These are phyloP conservation scores for Amphipyra tragopoginis DNA, from an alignment of 2,888 invertebrate genomes.

Conservation along the genomic window DNA sequence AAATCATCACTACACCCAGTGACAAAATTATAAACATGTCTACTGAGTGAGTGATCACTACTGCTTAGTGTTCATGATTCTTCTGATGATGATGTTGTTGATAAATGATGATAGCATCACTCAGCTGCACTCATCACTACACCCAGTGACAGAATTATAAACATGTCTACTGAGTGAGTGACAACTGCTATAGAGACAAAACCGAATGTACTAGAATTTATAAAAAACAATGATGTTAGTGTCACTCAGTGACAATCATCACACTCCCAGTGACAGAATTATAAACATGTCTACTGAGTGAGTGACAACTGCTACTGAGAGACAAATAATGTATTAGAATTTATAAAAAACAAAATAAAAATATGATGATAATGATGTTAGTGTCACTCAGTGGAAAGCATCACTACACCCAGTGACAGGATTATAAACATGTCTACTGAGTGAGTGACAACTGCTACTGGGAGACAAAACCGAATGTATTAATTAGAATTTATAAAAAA, in stretches of 20 bases:
- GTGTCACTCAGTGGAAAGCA: conserved; percentile 2
- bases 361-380: not conserved
- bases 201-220: too few species aligned
- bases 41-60: conserved; percentile 17
- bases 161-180: conserved; percentile 24
- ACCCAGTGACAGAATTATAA: conserved; percentile 48
- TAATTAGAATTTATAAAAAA: too few species aligned
- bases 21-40: conserved; percentile 60
- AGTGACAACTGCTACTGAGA: conserved; percentile 14
- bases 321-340: too few species aligned
- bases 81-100: not conserved
- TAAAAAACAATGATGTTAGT: too few species aligned
- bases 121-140: conserved; percentile 8
- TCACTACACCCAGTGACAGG: conserved; percentile 27
- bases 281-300: conserved; percentile 47
- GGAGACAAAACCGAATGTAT: not conserved
- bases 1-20: conserved; percentile 63
- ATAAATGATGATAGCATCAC: too few species aligned
- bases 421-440: conserved; percentile 11
- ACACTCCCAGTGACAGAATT: conserved; percentile 63
- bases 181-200: too few species aligned
- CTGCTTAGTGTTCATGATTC: not conserved
- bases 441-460: conserved; percentile 15
- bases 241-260: conserved; percentile 45
- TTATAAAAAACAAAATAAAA: too few species aligned